Evolutionary conservation across 2,113 vertebrate genomes (phyloP).

Genomic region (Lamprotornis superbus): DNA sequence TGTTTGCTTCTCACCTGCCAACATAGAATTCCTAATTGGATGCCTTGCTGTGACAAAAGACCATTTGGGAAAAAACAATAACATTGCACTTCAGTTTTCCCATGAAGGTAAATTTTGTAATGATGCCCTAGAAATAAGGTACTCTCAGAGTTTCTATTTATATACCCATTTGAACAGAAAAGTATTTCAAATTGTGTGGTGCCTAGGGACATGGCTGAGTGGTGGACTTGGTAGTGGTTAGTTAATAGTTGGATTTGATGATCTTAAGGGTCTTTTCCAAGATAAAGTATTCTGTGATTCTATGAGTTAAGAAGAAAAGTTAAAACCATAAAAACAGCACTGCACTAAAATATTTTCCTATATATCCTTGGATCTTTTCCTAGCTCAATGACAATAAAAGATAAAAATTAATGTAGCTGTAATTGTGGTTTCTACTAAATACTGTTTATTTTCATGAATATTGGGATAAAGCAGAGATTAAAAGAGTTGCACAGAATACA

Average conservation of each 20-base stretch:
- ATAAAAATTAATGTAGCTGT: neutral
- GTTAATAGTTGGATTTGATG: neutral
- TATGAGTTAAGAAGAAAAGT: neutral
- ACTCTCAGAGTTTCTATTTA: neutral
- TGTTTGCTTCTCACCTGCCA: conserved; percentile 33
- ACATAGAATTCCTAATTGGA: conserved; percentile 18
- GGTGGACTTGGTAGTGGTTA: neutral
- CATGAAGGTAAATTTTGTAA: neutral
- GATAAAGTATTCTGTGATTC: neutral
- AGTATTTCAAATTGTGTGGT: neutral
- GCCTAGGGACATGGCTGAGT: neutral
- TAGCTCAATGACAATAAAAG: neutral
- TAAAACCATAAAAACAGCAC: neutral
- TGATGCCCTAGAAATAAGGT: neutral
- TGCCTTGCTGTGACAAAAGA: neutral
- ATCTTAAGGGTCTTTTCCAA: neutral
- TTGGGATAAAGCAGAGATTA: neutral
- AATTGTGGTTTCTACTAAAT: neutral
- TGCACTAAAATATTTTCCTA: neutral
- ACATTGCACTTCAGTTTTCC: neutral
- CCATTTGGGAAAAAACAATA: neutral
- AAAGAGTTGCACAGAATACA: neutral
- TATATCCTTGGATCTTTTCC: neutral
- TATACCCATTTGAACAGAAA: neutral
- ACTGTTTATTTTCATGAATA: neutral